These are phyloP conservation scores for Mirounga angustirostris DNA, from an alignment of 2,113 vertebrate species.

Conservation along the genomic window DNA sequence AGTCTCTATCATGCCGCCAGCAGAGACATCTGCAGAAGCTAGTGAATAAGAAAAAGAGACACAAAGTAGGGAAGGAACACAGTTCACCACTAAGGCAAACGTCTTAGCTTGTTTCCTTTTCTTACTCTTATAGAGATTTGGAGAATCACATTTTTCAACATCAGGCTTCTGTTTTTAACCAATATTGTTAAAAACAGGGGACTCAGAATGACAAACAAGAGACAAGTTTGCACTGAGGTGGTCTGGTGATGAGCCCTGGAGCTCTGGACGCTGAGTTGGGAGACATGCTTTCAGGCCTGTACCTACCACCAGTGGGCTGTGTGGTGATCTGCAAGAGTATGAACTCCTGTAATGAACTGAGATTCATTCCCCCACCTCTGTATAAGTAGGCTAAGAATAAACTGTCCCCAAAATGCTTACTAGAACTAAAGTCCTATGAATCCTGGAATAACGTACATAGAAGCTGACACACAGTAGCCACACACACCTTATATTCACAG, in stretches of 20 bases:
- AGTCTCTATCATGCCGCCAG: neutral
- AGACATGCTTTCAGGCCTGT: neutral
- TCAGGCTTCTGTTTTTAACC: neutral
- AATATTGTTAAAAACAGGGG: neutral
- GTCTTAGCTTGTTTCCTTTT: neutral
- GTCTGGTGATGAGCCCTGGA: neutral
- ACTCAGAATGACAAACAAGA: neutral
- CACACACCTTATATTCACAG: neutral
- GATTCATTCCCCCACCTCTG: neutral
- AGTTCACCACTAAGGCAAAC: neutral
- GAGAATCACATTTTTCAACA: neutral
- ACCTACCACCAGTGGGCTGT: rapidly evolving
- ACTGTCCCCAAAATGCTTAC: neutral
- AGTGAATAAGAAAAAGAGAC: neutral
- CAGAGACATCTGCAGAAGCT: neutral
- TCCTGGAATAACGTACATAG: neutral
- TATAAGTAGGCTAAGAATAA: neutral
- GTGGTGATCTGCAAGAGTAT: neutral
- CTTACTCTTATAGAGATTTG: neutral
- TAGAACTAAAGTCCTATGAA: neutral
- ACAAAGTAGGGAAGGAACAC: neutral
- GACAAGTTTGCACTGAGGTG: neutral
- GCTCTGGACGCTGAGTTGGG: neutral
- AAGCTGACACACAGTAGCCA: too few relatives aligned
- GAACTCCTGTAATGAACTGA: neutral